Conservation (phyloP, 2,797 vertebrate species). For the Enoplosus armatus region DNA sequence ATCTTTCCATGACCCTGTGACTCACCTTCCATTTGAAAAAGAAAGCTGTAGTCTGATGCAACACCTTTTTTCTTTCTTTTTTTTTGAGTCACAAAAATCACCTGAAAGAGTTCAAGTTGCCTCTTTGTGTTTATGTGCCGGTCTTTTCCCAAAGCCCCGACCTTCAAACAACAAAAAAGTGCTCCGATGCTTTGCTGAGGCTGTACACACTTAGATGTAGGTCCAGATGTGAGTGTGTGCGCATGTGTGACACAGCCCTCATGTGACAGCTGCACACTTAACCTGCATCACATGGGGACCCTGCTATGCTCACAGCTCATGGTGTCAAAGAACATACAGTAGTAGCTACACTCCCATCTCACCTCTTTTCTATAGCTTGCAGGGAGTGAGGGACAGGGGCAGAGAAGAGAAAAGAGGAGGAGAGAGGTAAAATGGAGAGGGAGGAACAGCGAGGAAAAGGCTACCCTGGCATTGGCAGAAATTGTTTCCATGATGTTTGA, state of each 20-base stretch:
- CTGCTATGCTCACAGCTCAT: conserved; percentile 17
- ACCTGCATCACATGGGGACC: not conserved
- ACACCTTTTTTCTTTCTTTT: conserved; percentile 11
- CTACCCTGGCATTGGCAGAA: conserved; percentile 42
- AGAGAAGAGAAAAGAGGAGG: conserved; percentile 13
- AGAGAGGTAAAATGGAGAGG: conserved; percentile 40
- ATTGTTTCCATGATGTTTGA: conserved; percentile 65
- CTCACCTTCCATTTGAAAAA: conserved; percentile 21
- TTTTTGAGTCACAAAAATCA: conserved; percentile 25
- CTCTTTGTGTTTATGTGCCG: conserved; percentile 35
- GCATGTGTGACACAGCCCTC: conserved; percentile 12
- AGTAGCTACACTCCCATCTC: conserved; percentile 12
- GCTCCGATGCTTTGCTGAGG: conserved; percentile 31
- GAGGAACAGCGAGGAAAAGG: conserved; percentile 21
- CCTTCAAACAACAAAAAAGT: conserved; percentile 45
- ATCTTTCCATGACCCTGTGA: conserved; percentile 5
- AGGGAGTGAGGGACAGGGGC: not conserved
- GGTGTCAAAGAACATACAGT: conserved; percentile 5
- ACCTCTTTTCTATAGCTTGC: conserved; percentile 23
- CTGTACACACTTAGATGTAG: conserved; percentile 34
- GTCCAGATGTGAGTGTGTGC: conserved; percentile 39
- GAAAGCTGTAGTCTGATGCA: conserved; percentile 18
- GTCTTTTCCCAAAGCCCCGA: conserved; percentile 37
- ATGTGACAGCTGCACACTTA: conserved; percentile 60
- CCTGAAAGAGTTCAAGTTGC: conserved; percentile 39